These are phyloP conservation scores for Rhaphigaster nebulosa DNA, from an alignment of 2,888 invertebrate species.

Conservation along the genomic window DNA sequence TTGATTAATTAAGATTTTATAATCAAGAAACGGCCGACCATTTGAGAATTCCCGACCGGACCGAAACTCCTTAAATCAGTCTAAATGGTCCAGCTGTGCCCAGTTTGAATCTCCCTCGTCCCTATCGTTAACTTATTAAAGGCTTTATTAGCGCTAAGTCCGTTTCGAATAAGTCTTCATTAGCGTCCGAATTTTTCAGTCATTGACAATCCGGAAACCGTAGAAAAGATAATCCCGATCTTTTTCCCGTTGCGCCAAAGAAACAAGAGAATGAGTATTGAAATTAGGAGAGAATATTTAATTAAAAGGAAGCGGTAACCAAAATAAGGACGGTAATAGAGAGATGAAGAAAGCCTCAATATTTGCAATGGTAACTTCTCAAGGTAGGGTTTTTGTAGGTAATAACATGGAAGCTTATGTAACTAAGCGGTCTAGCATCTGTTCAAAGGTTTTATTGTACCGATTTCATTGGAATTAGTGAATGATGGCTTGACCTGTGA, in stretches of 20 bases:
- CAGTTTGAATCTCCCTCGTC: background rate
- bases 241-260: background rate
- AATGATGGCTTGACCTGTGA: too few relatives aligned
- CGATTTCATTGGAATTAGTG: too few relatives aligned
- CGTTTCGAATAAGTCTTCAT: background rate
- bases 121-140: slow-evolving; percentile 17
- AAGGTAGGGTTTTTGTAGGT: background rate
- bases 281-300: background rate
- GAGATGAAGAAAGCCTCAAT: background rate
- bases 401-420: background rate
- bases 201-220: background rate
- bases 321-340: background rate
- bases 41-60: background rate
- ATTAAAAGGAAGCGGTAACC: background rate
- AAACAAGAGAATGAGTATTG: background rate
- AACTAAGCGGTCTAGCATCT: background rate
- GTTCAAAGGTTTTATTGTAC: too few relatives aligned
- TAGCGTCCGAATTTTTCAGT: background rate
- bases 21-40: background rate
- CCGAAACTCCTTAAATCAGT: slow-evolving; percentile 3
- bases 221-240: background rate
- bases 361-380: background rate
- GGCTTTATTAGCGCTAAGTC: slow-evolving; percentile 30
- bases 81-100: background rate
- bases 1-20: slow-evolving; percentile 36